A percentile compares a stretch with the other conserved stretches of the same genome.
phyloP scores from a whole-genome alignment of 2,888 invertebrate species.

The Lysandra bellargus region DNA sequence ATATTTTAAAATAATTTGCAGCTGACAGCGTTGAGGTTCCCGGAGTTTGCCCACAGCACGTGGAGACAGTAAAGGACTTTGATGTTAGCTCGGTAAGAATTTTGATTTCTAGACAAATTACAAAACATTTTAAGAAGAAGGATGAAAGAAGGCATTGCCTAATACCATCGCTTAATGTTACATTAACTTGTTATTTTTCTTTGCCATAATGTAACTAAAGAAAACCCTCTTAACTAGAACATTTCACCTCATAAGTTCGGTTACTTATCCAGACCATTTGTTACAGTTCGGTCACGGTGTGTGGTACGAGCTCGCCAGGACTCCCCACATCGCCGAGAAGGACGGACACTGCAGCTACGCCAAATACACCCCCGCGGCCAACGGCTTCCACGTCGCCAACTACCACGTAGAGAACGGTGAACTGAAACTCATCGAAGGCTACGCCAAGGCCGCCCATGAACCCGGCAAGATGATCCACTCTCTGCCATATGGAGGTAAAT shows the following conservation, averaged over 20 bases:
- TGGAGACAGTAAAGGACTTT: constrained; percentile 23
- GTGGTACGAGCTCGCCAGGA: constrained; percentile 14
- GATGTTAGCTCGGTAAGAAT: constrained; percentile 20
- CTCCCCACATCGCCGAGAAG: constrained; percentile 23
- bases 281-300: constrained; percentile 7
- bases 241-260: too few species aligned
- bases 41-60: constrained; percentile 7
- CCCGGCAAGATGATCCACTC: constrained; percentile 18
- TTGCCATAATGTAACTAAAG: too few species aligned
- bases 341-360: constrained; percentile 23
- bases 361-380: constrained; percentile 6
- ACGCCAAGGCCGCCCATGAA: constrained; percentile 15
- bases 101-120: neutral
- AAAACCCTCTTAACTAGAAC: too few species aligned
- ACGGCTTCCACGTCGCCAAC: constrained; percentile 20
- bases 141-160: too few species aligned
- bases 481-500: constrained; percentile 14
- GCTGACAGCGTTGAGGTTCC: constrained; percentile 24
- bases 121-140: too few species aligned
- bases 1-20: neutral
- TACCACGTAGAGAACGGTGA: neutral
- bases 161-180: too few species aligned
- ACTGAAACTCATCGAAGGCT: constrained; percentile 13
- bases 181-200: too few species aligned
- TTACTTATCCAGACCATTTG: neutral